Evolutionary conservation across 2,888 invertebrate species (phyloP).

Genomic region (Helicoverpa assulta): DNA sequence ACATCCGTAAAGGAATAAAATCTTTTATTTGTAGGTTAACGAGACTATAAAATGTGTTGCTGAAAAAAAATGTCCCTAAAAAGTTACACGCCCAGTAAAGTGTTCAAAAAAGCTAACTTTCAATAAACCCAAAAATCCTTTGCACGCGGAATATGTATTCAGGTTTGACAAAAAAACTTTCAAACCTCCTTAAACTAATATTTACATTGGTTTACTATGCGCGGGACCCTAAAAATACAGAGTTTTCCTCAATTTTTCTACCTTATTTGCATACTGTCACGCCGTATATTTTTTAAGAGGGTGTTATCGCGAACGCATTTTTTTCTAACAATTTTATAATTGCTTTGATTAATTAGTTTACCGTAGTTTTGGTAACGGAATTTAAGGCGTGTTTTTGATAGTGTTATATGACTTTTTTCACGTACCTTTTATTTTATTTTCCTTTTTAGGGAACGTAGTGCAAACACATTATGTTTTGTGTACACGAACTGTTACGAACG

Average conservation of each 20-base stretch:
- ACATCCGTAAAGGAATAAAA: too few relatives aligned
- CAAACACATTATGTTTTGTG: too few relatives aligned
- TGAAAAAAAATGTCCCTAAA: not conserved
- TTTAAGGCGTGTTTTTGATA: slow-evolving; percentile 43
- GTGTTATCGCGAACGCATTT: slow-evolving; percentile 45
- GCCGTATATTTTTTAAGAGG: slow-evolving; percentile 58
- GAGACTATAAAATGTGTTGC: too few relatives aligned
- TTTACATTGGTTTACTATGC: slow-evolving; percentile 43
- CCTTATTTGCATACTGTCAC: slow-evolving; percentile 69
- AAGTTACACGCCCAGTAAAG: not conserved
- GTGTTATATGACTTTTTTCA: slow-evolving; percentile 28
- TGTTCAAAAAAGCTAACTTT: slow-evolving; percentile 15
- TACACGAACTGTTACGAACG: too few relatives aligned
- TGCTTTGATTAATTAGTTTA: slow-evolving; percentile 59
- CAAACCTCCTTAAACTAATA: slow-evolving; percentile 42
- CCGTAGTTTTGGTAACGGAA: slow-evolving; percentile 43
- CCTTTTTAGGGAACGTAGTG: not conserved
- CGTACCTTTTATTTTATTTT: slow-evolving; percentile 26
- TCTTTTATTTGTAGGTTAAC: too few relatives aligned
- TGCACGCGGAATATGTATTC: slow-evolving; percentile 26
- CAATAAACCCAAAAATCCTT: slow-evolving; percentile 37
- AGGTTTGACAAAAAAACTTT: slow-evolving; percentile 48
- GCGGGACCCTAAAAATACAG: slow-evolving; percentile 57
- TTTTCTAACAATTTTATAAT: slow-evolving; percentile 58
- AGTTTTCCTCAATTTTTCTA: slow-evolving; percentile 53